A percentile compares a stretch with the other conserved stretches of the same genome.
Conservation (phyloP, 2,797 vertebrate species). For the Sarcoramphus papa region DNA sequence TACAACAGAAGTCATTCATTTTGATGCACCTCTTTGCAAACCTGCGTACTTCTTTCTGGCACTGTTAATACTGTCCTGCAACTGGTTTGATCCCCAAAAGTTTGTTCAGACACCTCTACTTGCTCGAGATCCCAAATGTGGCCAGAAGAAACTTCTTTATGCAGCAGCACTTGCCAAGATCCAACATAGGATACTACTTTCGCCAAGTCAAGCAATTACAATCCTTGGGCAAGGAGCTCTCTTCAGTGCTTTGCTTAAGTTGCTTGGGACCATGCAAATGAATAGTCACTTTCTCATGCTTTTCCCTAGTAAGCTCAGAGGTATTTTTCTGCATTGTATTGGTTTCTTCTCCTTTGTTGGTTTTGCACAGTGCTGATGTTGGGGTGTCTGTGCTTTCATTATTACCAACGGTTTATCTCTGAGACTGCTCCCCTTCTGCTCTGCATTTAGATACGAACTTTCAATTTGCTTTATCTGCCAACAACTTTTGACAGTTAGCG, state of each 20-base stretch:
- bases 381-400: background rate
- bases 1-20: background rate
- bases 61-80: background rate
- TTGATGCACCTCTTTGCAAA: background rate
- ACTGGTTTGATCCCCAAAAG: background rate
- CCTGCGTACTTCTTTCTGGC: background rate
- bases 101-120: background rate
- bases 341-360: background rate
- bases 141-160: background rate
- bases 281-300: background rate
- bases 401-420: background rate
- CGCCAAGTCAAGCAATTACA: background rate
- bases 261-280: background rate
- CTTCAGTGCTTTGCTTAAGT: background rate
- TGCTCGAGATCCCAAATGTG: background rate
- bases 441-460: background rate
- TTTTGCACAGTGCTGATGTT: background rate
- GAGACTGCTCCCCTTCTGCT: background rate
- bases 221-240: background rate
- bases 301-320: background rate
- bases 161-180: background rate
- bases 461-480: background rate
- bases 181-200: background rate
- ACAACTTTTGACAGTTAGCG: background rate
- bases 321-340: background rate